Conservation (phyloP, 2,888 invertebrate species). For the Palloptera scutellata region DNA sequence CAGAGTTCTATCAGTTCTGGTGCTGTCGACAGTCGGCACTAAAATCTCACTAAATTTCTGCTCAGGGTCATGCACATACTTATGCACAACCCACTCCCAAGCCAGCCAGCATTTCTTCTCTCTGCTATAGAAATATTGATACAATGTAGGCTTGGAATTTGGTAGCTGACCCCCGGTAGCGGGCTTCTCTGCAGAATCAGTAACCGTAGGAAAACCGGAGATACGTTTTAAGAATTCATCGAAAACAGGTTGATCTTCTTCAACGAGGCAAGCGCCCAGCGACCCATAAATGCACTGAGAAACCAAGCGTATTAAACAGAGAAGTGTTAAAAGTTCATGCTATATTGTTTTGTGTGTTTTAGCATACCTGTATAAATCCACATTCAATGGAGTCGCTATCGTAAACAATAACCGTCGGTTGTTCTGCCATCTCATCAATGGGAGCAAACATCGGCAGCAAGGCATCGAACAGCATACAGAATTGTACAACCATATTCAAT, state of each 20-base stretch:
- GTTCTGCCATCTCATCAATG: conserved; percentile 56
- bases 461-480: conserved; percentile 82
- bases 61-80: conserved; percentile 76
- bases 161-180: conserved; percentile 79
- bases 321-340: too few relatives aligned
- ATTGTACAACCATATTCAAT: conserved; percentile 86
- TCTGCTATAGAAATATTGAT: conserved; percentile 82
- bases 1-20: conserved; percentile 81
- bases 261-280: conserved; percentile 80
- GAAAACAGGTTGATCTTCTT: conserved; percentile 74
- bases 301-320: background rate
- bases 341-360: too few relatives aligned
- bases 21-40: conserved; percentile 89
- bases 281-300: conserved; percentile 82
- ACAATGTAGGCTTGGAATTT: conserved; percentile 74
- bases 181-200: conserved; percentile 72
- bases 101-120: conserved; percentile 78
- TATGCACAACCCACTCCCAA: conserved; percentile 83
- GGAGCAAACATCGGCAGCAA: conserved; percentile 67
- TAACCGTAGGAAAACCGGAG: conserved; percentile 73
- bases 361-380: conserved; percentile 72
- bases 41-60: conserved; percentile 83
- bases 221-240: conserved; percentile 78
- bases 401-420: conserved; percentile 65
- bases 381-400: conserved; percentile 74